Evolutionary conservation across 2,113 vertebrate genomes (phyloP), one percentile per base, ranked within the genome.

Genomic region (Nymphicus hollandicus): DNA sequence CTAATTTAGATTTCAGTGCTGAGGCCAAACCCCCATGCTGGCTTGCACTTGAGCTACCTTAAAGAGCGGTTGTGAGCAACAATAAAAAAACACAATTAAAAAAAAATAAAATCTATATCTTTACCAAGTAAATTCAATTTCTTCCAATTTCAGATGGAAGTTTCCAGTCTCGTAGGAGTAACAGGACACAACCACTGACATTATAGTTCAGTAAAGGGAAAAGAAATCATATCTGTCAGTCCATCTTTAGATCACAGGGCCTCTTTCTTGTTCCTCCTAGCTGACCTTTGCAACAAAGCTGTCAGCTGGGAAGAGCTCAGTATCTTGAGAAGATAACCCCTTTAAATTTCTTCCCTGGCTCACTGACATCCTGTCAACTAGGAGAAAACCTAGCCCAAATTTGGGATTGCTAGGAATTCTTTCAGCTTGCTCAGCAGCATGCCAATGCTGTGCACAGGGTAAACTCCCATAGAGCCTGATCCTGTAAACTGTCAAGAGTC

Each of bases 261-360:
- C 53, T 91, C 91, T 19, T 94, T 15, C 73, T 72, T 72, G 66
- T 53, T 95, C 95, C 81, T 93, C 56, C 66, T 76, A 81, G 81
- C 92, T 94, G 96, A 97, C 96, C 96, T 73, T 92, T 82, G 88
- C 93, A 96, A 95, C 95, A 96, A 94, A 96, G 86, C 96, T 95
- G 96, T 96, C 96, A 96, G 73, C 73, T 91, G 84, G 58, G 73
- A 94, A 87, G 86, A 88, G 92, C 83, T 92, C 89, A 96, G 43
- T 95, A 95, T 91, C 91, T 86, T 92, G 81, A 95, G 80, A 96
- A 89, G 91, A 94, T 93, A 97, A 94, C 92, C 93, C 77, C 63
- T 87, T 89, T 89, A 96, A 88, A 92, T 82, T 91, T 92, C 92
- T 70, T 90, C 70, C 77, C 78, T 70, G 63, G 56, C 70, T 89